Evolutionary conservation across 2,888 invertebrate species (phyloP).

Genomic region (Flexamia atlantica): DNA sequence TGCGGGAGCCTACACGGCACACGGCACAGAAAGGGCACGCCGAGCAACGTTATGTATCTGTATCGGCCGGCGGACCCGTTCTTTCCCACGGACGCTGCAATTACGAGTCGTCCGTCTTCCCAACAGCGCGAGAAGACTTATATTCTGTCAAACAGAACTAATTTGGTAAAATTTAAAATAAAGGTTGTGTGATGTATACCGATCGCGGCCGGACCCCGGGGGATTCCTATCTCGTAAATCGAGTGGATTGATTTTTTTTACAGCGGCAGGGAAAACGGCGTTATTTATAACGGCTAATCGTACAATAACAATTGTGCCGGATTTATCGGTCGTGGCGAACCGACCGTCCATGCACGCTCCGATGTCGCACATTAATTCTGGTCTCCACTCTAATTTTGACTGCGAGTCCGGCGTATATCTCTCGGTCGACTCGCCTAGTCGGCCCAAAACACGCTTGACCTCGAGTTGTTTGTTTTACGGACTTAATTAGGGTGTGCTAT

Average conservation of each 20-base stretch:
- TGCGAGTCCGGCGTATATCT: slow-evolving; percentile 41
- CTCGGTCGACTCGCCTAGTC: not conserved
- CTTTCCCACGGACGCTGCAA: slow-evolving; percentile 50
- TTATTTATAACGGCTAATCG: slow-evolving; percentile 57
- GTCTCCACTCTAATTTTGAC: slow-evolving; percentile 55
- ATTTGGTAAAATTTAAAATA: slow-evolving; percentile 60
- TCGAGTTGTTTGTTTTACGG: too few species aligned
- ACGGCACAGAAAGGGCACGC: not conserved
- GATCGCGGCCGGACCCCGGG: slow-evolving; percentile 22
- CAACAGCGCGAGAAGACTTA: slow-evolving; percentile 52
- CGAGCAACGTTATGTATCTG: slow-evolving; percentile 52
- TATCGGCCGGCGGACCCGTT: slow-evolving; percentile 42
- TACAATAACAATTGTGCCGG: slow-evolving; percentile 57
- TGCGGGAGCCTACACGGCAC: slow-evolving; percentile 9
- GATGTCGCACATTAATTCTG: slow-evolving; percentile 14
- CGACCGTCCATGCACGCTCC: not conserved
- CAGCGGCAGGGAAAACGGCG: slow-evolving; percentile 54
- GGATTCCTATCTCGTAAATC: slow-evolving; percentile 51
- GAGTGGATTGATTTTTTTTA: slow-evolving; percentile 55
- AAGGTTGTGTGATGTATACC: slow-evolving; percentile 59
- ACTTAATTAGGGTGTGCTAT: too few species aligned
- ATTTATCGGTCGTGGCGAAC: slow-evolving; percentile 47
- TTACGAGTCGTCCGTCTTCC: slow-evolving; percentile 53
- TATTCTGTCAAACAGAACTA: slow-evolving; percentile 60
- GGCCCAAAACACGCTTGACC: too few species aligned